Base-by-base conservation (phyloP, 2,888 invertebrate genomes). In the Hypolimnas misippus region DNA sequence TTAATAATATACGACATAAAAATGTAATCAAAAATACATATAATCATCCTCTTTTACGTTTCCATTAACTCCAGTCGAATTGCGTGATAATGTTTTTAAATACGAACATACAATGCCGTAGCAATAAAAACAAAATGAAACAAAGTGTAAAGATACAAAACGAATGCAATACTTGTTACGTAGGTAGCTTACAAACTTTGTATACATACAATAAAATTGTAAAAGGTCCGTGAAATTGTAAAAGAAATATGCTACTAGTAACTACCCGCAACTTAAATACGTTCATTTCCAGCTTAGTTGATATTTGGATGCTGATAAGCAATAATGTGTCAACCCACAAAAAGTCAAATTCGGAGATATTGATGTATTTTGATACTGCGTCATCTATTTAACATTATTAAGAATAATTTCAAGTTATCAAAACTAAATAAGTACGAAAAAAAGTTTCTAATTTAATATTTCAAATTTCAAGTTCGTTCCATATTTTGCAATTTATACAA, bases 21-120 rank as follows among this genome's bases (percentile, higher is more conserved):
- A 42, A 31, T 17, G 57, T 52, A 57, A 57, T 62, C 57, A 62
- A 62, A 62, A 62, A 46, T 42, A 46, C 52, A 62, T 57, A 62
- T 61, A 61, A 61, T 62, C 56, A 62, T 62, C 33, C 56, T 51
- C n/a, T 52, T 62, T 62, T 52, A 62, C 56, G 52, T 62, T 57
- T 62, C 62, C 62, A 62, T 62, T 60, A 60, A 60, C 53, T 38
- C 56, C 57, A 31, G 57, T 51, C 55, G 55, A 65, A 55, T 66
- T 56, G 64, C 64, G 62, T 68, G 68, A 63, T 68, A 63, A 64
- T 42, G 55, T 54, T 68, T 65, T 65, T 60, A 61, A 57, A 62
- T 60, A 62, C 63, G 63, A 58, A 56, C 53, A 54, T 38, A 38
- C 35, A 44, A 35, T 17, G 57, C 60, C 49, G 49, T 61, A 49